Percentiles rank a stretch among this genome's conserved stretches.
Conservation (phyloP, 2,888 invertebrate genomes). For the Nysson spinosus region DNA sequence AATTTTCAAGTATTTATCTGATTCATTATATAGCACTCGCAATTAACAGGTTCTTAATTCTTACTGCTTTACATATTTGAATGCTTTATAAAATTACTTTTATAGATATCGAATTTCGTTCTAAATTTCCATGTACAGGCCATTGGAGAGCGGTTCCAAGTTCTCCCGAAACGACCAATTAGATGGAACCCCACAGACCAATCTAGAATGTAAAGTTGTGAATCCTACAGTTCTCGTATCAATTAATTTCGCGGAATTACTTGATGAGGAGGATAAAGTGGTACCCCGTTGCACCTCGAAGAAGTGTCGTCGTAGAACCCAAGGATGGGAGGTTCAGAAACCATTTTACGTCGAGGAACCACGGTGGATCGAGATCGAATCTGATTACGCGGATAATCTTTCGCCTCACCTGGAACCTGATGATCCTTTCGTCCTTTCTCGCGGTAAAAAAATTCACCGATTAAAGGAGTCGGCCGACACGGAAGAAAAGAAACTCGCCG, state of each 20-base stretch:
- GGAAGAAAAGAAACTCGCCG: not conserved
- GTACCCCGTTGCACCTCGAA: conserved; percentile 10
- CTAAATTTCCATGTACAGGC: not conserved
- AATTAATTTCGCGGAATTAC: conserved; percentile 4
- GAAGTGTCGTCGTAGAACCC: conserved; percentile 28
- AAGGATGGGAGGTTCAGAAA: conserved; percentile 47
- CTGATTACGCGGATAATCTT: conserved; percentile 15
- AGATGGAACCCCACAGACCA: too few species aligned
- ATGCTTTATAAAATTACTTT: too few species aligned
- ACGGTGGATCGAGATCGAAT: conserved; percentile 51
- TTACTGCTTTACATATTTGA: too few species aligned
- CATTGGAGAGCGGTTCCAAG: not conserved
- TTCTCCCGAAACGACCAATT: not conserved
- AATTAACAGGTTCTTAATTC: too few species aligned
- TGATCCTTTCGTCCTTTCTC: conserved; percentile 64
- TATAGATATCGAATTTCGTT: too few species aligned
- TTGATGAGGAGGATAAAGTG: not conserved
- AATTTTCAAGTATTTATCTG: too few species aligned
- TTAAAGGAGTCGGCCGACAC: not conserved
- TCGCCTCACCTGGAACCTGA: not conserved
- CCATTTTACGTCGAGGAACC: conserved; percentile 66
- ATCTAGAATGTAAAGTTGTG: not conserved
- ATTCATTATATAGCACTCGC: too few species aligned
- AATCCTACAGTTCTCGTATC: conserved; percentile 25
- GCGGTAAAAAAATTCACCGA: conserved; percentile 52